Conservation (phyloP, 2,113 vertebrate genomes). For the Brachirus orientalis region DNA sequence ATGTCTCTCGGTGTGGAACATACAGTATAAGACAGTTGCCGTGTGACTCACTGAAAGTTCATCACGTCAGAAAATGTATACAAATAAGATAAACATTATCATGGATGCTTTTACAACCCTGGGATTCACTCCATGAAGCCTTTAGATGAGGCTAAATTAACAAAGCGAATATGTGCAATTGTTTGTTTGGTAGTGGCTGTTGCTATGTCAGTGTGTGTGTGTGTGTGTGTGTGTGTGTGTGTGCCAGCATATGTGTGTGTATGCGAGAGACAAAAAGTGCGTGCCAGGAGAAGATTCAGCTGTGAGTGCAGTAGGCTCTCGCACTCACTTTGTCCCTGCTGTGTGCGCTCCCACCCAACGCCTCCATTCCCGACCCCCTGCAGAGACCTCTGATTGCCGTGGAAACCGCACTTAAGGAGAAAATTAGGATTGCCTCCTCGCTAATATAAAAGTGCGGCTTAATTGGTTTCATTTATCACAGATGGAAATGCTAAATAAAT, state of each 20-base stretch:
- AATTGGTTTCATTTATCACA: slow-evolving; percentile 81
- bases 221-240: slow-evolving; percentile 17
- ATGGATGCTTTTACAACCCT: slow-evolving; percentile 23
- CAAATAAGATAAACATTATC: slow-evolving; percentile 31
- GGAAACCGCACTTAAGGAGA: slow-evolving; percentile 81
- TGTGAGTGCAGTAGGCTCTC: slow-evolving; percentile 66
- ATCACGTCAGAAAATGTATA: slow-evolving; percentile 15
- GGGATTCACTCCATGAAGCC: slow-evolving; percentile 1
- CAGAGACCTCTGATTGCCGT: slow-evolving; percentile 79
- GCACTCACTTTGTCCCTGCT: slow-evolving; percentile 72
- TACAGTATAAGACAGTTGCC: slow-evolving; percentile 12
- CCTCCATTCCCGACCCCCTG: slow-evolving; percentile 75
- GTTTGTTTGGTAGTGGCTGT: slow-evolving; percentile 38
- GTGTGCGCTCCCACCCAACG: slow-evolving; percentile 74
- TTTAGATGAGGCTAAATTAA: slow-evolving; percentile 22
- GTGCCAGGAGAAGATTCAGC: slow-evolving; percentile 66
- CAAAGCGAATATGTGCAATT: slow-evolving; percentile 22
- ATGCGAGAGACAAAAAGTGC: slow-evolving; percentile 33
- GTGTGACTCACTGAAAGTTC: slow-evolving; percentile 44
- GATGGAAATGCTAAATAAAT: slow-evolving; percentile 74
- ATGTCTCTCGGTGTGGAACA: slow-evolving; percentile 35
- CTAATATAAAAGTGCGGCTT: slow-evolving; percentile 78
- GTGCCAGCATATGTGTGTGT: slow-evolving; percentile 40
- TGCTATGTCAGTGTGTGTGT: slow-evolving; percentile 24
- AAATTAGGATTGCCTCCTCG: slow-evolving; percentile 81